Conservation (phyloP, 1,140 invertebrate species). For the Vollenhovia emeryi region DNA sequence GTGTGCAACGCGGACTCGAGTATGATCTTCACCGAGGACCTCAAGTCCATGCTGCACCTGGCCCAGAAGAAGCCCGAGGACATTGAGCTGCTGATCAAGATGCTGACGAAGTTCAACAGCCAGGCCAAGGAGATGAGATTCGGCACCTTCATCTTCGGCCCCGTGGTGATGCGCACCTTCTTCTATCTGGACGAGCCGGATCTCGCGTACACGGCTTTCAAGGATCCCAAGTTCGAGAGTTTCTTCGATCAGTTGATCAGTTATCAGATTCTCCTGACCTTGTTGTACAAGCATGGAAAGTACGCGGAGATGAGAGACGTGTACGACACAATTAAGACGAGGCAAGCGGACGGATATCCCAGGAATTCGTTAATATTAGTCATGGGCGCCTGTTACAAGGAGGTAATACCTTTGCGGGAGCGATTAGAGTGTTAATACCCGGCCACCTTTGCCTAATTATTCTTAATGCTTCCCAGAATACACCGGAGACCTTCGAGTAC, state of each 20-base stretch:
- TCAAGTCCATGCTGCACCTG: slow-evolving; percentile 93
- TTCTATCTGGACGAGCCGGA: slow-evolving; percentile 90
- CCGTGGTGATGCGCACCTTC: slow-evolving; percentile 93
- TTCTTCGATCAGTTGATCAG: slow-evolving; percentile 91
- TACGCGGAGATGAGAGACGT: slow-evolving; percentile 89
- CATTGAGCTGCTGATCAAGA: slow-evolving; percentile 87
- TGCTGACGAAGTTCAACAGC: slow-evolving; percentile 90
- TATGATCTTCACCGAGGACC: slow-evolving; percentile 93
- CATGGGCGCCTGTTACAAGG: slow-evolving; percentile 91
- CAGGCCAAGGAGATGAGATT: slow-evolving; percentile 91
- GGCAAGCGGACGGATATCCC: slow-evolving; percentile 85
- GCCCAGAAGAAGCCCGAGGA: slow-evolving; percentile 87
- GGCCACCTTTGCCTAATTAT: slow-evolving; percentile 25
- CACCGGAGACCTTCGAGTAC: slow-evolving; percentile 89
- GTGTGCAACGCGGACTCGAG: slow-evolving; percentile 84
- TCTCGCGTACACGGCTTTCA: slow-evolving; percentile 88
- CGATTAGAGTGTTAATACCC: slow-evolving; percentile 32
- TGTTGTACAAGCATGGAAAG: slow-evolving; percentile 89
- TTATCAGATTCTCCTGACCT: slow-evolving; percentile 90
- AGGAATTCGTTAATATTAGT: slow-evolving; percentile 89
- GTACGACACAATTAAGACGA: slow-evolving; percentile 86
- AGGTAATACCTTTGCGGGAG: slow-evolving; percentile 85
- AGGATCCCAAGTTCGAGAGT: slow-evolving; percentile 86
- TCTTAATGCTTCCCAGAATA: slow-evolving; percentile 87
- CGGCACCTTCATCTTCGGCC: slow-evolving; percentile 93